A percentile compares a stretch with the other conserved stretches of the same genome.
Evolutionary conservation across 1,140 invertebrate species (phyloP).

Genomic region (Akabosia matsudoensis): DNA sequence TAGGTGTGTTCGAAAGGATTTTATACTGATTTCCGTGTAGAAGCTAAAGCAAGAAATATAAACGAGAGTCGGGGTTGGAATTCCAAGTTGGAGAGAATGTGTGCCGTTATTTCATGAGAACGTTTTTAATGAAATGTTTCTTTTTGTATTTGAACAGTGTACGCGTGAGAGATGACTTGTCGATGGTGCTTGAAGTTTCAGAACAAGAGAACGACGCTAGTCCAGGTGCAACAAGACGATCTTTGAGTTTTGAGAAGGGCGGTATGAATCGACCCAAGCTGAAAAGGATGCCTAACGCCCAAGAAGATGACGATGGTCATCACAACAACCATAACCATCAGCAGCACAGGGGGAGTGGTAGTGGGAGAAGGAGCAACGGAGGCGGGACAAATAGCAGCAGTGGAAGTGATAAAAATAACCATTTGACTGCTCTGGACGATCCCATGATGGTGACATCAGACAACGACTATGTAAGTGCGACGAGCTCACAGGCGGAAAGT

Average conservation of each 20-base stretch:
- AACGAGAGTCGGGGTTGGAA: too few species aligned
- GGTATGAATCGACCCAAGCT: slow-evolving; percentile 6
- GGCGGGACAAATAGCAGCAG: neutral
- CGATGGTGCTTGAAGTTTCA: slow-evolving; percentile 41
- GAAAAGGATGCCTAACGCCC: slow-evolving; percentile 19
- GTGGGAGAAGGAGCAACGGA: neutral
- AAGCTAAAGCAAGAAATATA: too few species aligned
- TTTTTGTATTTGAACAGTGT: slow-evolving; percentile 10
- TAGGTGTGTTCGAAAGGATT: too few species aligned
- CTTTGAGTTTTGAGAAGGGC: slow-evolving; percentile 30
- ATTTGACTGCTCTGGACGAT: neutral
- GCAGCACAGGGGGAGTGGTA: neutral
- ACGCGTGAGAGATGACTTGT: slow-evolving; percentile 26
- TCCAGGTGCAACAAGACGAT: slow-evolving; percentile 30
- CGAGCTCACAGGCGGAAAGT: slow-evolving; percentile 31
- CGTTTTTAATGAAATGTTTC: neutral
- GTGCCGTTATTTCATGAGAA: neutral
- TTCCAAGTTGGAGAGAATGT: too few species aligned
- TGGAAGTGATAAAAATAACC: neutral
- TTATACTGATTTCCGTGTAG: too few species aligned
- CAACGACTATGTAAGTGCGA: slow-evolving; percentile 35
- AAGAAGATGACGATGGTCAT: slow-evolving; percentile 29
- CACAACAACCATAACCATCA: neutral
- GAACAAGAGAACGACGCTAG: slow-evolving; percentile 41
- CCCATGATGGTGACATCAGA: neutral